Conservation (phyloP, 2,888 invertebrate genomes). For the Parnassius orleans region DNA sequence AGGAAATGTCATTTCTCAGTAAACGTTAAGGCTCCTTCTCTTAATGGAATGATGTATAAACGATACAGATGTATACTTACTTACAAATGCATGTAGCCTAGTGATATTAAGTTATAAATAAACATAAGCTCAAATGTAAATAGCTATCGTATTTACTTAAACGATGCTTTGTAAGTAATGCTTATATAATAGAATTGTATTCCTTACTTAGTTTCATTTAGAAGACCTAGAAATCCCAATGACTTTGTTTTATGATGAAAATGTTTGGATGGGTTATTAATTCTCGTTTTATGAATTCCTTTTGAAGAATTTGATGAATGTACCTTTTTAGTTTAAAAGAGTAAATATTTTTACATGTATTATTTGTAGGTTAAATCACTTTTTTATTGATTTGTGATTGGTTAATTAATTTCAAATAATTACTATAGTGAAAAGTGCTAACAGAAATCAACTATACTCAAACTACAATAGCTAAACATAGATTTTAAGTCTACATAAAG, state of each 20-base stretch:
- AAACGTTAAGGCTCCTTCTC: no score
- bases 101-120: slow-evolving; percentile 7
- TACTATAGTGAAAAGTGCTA: not conserved
- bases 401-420: not conserved
- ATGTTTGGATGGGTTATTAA: no score
- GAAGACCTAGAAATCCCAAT: slow-evolving; percentile 3
- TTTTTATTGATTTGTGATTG: not conserved
- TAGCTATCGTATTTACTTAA: not conserved
- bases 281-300: no score
- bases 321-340: no score
- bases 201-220: not conserved
- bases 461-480: no score
- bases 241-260: not conserved
- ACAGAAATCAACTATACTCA: not conserved
- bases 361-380: no score
- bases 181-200: not conserved
- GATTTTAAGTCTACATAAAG: not conserved
- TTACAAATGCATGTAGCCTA: not conserved
- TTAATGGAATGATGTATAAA: no score
- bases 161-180: slow-evolving; percentile 11
- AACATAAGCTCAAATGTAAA: slow-evolving; percentile 10
- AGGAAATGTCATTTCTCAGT: no score
- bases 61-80: no score
- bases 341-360: no score
- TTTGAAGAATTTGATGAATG: no score